Base-by-base conservation (phyloP, 2,113 vertebrate genomes). In the Pseudopodoces humilis region DNA sequence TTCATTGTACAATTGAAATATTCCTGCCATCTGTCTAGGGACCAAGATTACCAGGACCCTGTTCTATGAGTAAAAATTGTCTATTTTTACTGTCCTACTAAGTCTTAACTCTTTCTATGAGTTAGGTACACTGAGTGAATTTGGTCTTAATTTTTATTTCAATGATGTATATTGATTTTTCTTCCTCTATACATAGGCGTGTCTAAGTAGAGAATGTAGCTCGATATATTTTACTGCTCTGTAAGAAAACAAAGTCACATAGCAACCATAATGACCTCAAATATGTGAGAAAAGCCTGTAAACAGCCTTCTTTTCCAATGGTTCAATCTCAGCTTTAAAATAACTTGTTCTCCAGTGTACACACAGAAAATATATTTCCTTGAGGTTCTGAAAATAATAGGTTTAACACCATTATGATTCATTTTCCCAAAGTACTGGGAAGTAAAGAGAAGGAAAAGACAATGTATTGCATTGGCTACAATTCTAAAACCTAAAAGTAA, bases 1-100 rank as follows among this genome's bases (percentile, higher is more conserved):
- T 95, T 88, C 50, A 74, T 95, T 97, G 95, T 91, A 92, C 44
- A 90, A 43, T 49, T 67, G 55, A 80, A 90, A 93, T 95, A 90
- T 94, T 96, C 79, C 52, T 75, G 16, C 49, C 58, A 93, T 95
- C 72, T 84, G n/a, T 75, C 46, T 91, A 68, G 87, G 49, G 69
- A 82, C 35, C 16, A 86, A 95, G 72, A 94, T 90, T 94, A 76
- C 55, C 37, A 70, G 44, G 39, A 76, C 56, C 5, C 16, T 75
- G 33, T 68, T 35, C 10, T 82, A 67, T 67, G 86, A 86, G 63
- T 88, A 88, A 64, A 96, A 74, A 78, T 7, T 43, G 1, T 55
- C 50, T 62, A 86, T 59, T 95, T 92, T 83, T 88, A 76, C 30
- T 80, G 31, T 95, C 88, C 25, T 70, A 13, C 41, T 63, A 37